These are phyloP conservation scores for Mastomys natalensis DNA, from an alignment of 2,113 vertebrate species.

Conservation along the genomic window DNA sequence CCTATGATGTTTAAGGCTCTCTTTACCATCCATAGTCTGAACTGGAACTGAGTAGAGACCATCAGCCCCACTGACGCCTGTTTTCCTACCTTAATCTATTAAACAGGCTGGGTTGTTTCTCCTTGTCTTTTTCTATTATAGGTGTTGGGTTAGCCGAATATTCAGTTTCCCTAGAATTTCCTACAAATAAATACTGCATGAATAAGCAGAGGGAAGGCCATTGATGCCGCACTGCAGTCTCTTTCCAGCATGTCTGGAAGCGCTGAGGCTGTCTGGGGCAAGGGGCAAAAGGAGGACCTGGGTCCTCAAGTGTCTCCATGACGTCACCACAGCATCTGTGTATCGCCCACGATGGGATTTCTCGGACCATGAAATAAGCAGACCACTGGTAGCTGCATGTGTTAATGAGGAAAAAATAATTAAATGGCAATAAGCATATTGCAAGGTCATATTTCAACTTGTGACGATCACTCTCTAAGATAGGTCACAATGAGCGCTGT, in stretches of 20 bases:
- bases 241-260: neutral
- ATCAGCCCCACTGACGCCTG: neutral
- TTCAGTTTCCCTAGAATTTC: neutral
- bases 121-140: neutral
- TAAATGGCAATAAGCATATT: neutral
- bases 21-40: neutral
- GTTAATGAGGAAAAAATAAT: neutral
- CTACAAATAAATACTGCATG: neutral
- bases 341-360: neutral
- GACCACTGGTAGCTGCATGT: neutral
- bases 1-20: neutral
- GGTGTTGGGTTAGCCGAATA: neutral
- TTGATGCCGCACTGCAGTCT: neutral
- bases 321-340: neutral
- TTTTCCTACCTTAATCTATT: slow-evolving; percentile 1
- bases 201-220: neutral
- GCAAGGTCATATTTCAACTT: neutral
- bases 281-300: neutral
- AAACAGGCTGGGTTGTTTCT: neutral
- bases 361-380: neutral
- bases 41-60: neutral
- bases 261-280: neutral
- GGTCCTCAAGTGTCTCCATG: neutral
- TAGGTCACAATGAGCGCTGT: neutral
- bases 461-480: neutral